Percentiles rank a stretch among this genome's conserved stretches.
These are phyloP conservation scores for Polyommatus icarus DNA, from an alignment of 2,888 invertebrate genomes.

Conservation along the genomic window DNA sequence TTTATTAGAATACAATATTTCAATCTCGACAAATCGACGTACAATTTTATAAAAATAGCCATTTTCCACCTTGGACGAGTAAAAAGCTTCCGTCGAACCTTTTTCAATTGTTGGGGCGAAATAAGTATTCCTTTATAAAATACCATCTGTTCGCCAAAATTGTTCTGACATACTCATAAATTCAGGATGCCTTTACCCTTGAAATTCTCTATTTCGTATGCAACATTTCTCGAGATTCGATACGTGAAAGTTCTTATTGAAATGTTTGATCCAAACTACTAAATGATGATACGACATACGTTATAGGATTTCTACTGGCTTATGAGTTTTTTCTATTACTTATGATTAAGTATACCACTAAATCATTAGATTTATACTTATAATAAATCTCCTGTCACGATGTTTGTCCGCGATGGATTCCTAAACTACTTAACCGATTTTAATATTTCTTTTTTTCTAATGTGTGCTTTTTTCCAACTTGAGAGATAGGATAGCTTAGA, in stretches of 20 bases:
- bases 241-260: constrained; percentile 8
- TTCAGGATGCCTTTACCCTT: constrained; percentile 32
- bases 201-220: constrained; percentile 32
- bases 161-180: constrained; percentile 39
- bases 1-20: constrained; percentile 32
- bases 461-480: too few species aligned
- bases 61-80: constrained; percentile 52
- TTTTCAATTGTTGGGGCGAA: constrained; percentile 53
- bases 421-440: too few species aligned
- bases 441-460: too few species aligned
- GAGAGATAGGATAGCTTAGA: too few species aligned
- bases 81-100: constrained; percentile 55
- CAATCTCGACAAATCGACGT: constrained; percentile 48
- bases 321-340: neutral
- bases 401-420: too few species aligned
- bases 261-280: neutral
- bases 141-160: constrained; percentile 40
- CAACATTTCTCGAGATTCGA: constrained; percentile 28
- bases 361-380: too few species aligned
- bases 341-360: too few species aligned
- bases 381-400: too few species aligned
- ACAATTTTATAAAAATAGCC: constrained; percentile 52
- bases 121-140: constrained; percentile 51
- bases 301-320: neutral
- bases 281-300: neutral